Percentiles rank a stretch among this genome's conserved stretches.
Evolutionary conservation across 2,888 invertebrate genomes (phyloP).

Genomic region (Molorchus minor): DNA sequence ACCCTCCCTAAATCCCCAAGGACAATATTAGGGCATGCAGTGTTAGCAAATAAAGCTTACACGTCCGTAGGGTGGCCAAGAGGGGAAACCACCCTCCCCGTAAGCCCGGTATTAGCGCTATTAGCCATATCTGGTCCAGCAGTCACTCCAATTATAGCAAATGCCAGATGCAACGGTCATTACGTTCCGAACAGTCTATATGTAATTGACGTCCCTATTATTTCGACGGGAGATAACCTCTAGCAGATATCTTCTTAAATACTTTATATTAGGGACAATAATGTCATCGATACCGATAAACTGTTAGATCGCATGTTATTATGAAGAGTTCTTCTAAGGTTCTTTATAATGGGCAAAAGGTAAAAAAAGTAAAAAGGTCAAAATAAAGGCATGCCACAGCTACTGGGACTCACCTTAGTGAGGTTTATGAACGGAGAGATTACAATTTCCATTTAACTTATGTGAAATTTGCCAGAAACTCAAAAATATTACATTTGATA

Average conservation of each 20-base stretch:
- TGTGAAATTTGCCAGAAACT: too few relatives aligned
- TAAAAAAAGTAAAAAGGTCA: too few relatives aligned
- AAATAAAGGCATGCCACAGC: too few relatives aligned
- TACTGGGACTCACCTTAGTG: too few relatives aligned
- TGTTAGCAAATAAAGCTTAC: slow-evolving; percentile 57
- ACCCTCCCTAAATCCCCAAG: slow-evolving; percentile 52
- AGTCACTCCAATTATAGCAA: slow-evolving; percentile 58
- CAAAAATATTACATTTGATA: too few relatives aligned
- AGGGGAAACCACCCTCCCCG: slow-evolving; percentile 44
- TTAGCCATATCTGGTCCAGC: slow-evolving; percentile 58
- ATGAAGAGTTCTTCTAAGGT: too few relatives aligned
- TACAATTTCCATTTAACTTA: too few relatives aligned
- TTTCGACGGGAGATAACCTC: slow-evolving; percentile 15
- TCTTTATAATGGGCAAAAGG: too few relatives aligned
- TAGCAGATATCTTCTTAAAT: slow-evolving; percentile 31
- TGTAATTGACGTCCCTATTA: slow-evolving; percentile 38
- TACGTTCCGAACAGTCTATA: slow-evolving; percentile 34
- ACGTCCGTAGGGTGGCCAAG: slow-evolving; percentile 47
- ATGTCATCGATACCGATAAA: not conserved
- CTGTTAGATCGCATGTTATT: too few relatives aligned
- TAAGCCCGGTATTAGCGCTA: slow-evolving; percentile 56
- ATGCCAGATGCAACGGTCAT: slow-evolving; percentile 46
- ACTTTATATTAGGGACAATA: not conserved
- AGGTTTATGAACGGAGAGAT: too few relatives aligned
- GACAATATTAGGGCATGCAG: slow-evolving; percentile 58